Evolutionary conservation across 2,797 vertebrate species (phyloP).

Genomic region (Sandelia bainsii): DNA sequence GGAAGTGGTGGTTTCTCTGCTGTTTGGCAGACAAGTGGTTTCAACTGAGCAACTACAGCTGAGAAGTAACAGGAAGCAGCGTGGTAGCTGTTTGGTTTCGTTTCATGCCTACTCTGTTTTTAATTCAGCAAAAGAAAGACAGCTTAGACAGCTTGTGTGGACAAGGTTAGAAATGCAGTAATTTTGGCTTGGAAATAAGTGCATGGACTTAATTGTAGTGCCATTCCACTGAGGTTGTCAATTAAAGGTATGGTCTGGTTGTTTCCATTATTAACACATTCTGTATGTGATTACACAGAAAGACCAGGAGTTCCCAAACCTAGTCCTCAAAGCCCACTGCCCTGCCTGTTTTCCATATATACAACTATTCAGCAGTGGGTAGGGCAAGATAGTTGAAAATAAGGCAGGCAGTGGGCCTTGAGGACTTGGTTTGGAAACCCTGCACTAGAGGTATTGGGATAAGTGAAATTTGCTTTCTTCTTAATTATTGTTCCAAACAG

Average conservation of each 20-base stretch:
- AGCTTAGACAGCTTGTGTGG: slow-evolving; percentile 10
- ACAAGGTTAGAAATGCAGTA: not conserved
- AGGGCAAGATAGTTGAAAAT: too few relatives aligned
- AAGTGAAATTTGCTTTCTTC: not conserved
- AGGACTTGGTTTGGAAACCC: too few relatives aligned
- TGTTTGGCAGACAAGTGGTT: slow-evolving; percentile 32
- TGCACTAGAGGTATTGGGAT: not conserved
- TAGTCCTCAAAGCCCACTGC: too few relatives aligned
- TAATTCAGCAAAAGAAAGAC: slow-evolving; percentile 1
- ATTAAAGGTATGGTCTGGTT: not conserved
- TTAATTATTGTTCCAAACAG: not conserved
- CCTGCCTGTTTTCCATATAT: too few relatives aligned
- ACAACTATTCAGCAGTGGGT: too few relatives aligned
- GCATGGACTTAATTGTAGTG: not conserved
- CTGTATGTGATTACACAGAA: not conserved
- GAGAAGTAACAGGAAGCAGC: slow-evolving; percentile 39
- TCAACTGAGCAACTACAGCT: slow-evolving; percentile 25
- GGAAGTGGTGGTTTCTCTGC: slow-evolving; percentile 49
- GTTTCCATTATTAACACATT: not conserved
- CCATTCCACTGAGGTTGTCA: slow-evolving; percentile 8
- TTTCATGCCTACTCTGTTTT: slow-evolving; percentile 17
- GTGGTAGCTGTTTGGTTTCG: not conserved
- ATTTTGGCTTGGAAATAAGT: slow-evolving; percentile 5
- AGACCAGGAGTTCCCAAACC: too few relatives aligned
- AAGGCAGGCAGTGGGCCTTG: too few relatives aligned